Base-by-base conservation (phyloP, 1,140 invertebrate genomes). In the Drosophila mauritiana region DNA sequence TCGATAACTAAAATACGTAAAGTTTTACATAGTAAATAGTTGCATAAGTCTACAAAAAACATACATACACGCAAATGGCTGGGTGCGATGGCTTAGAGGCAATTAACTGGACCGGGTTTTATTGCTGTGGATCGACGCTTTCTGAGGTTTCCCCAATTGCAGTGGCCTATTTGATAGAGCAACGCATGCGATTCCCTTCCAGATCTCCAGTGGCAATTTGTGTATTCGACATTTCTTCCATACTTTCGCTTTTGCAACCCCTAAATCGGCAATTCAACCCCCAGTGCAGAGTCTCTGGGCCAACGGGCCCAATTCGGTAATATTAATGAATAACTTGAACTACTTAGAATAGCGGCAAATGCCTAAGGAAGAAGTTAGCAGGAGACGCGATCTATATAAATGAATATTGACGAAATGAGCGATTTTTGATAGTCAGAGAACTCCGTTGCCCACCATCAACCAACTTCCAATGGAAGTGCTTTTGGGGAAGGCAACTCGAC, bases 21-120 rank as follows among this genome's bases (percentile, higher is more conserved):
- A 84, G 69, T 72, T 91, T 91, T 91, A 91, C 88, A 88, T 91
- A 91, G 88, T 91, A 91, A 91, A 91, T 91, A 90, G 79, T 85
- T 69, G 77, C 46, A 54, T 90, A 90, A 90, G 81, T 88, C 83
- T 83, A 86, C 48, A 59, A 59, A 77, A 67, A 76, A 77, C 37
- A 43, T 48, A 72, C 79, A 57, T 57, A 72, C 27, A 67, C 42
- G 49, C 74, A 51, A 73, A 42, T 49, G 51, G 40, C 40, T 61
- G 62, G 42, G 73, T 53, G 49, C 67, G 54, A 45, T 48, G 81
- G 58, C 31, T 7, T 46, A 15, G 42, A 15, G 36, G 43, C 27
- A 10, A 45, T 68, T 59, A 8, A 31, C 15, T 12, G 58, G 53
- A 22, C 22, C 7, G 46, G 37, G 37, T 40, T 69, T 52, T 34